Evolutionary conservation across 2,113 vertebrate species (phyloP), one percentile per base, ranked within the genome.

Genomic region (Pelodiscus sinensis): DNA sequence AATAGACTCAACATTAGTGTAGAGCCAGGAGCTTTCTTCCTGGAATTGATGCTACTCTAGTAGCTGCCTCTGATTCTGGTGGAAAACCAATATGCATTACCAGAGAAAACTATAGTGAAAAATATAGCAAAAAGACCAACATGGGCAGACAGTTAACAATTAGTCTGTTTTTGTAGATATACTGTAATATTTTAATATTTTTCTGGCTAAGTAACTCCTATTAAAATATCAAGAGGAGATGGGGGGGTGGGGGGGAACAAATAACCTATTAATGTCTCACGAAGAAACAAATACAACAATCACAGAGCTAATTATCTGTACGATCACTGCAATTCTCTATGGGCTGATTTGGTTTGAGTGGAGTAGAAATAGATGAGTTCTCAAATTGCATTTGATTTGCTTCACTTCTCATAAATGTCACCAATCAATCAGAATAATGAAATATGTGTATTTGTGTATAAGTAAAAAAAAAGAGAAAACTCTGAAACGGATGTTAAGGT

Each of bases 251-350:
- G 3, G 11, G 13, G 51, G 94, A 93, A 83, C 50, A 84, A 92
- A 89, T 51, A 92, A 71, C 14, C 51, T 54, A 87, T 92, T 94
- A 65, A 83, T 88, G 18, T 80, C 84, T 94, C 65, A 79, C 85
- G 85, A 92, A 92, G 85, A 87, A 89, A 58, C 51, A 94, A 94
- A 94, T 90, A 90, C 55, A 93, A 90, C 44, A 94, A 86, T 97
- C 82, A 94, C 27, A 88, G 2, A 77, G 31, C 4, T 94, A 96
- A 97, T 96, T 95, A 94, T 85, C 84, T 92, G 44, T 87, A 90
- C 1, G 0, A 95, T 96, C 57, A 55, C 62, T 84, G 29, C 55
- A 94, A 85, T 81, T 94, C 84, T 90, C 79, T 73, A 52, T 14
- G 88, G 93, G 4, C 35, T 93, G 55, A 85, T 96, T 92, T 88